These are phyloP conservation scores for Cephus spinipes DNA, from an alignment of 2,888 invertebrate genomes.

Conservation along the genomic window DNA sequence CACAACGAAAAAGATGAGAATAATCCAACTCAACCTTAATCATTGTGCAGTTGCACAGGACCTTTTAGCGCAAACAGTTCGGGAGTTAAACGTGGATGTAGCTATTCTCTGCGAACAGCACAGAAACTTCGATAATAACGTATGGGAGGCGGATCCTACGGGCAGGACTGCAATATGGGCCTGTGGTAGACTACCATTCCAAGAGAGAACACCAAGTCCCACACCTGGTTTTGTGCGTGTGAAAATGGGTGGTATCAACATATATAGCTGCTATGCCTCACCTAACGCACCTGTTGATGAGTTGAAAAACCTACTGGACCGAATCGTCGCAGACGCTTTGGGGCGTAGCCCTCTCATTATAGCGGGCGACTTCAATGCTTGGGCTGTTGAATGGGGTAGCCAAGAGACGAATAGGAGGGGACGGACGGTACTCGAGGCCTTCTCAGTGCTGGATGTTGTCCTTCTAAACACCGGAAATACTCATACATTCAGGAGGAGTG, in stretches of 20 bases:
- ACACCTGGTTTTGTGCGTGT: conserved; percentile 31
- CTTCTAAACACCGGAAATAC: conserved; percentile 26
- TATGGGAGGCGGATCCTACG: conserved; percentile 30
- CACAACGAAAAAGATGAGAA: conserved; percentile 22
- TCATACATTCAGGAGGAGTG: conserved; percentile 30
- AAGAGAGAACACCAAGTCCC: conserved; percentile 15
- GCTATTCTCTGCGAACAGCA: conserved; percentile 33
- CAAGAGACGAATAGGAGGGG: conserved; percentile 28
- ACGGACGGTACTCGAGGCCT: conserved; percentile 22
- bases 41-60: conserved; percentile 36
- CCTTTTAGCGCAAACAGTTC: conserved; percentile 28
- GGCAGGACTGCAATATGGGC: conserved; percentile 32
- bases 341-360: conserved; percentile 25
- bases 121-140: conserved; percentile 18
- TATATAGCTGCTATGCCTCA: conserved; percentile 33
- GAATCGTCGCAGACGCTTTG: conserved; percentile 27
- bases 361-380: conserved; percentile 36
- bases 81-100: conserved; percentile 21
- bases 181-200: conserved; percentile 26
- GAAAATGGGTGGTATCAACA: conserved; percentile 19
- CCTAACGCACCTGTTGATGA: conserved; percentile 23
- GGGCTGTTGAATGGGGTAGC: conserved; percentile 37
- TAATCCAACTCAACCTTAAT: conserved; percentile 35
- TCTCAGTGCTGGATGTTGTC: conserved; percentile 26
- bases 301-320: conserved; percentile 25